These are phyloP conservation scores for Pangasius djambal DNA, from an alignment of 2,797 vertebrate genomes.

Conservation along the genomic window DNA sequence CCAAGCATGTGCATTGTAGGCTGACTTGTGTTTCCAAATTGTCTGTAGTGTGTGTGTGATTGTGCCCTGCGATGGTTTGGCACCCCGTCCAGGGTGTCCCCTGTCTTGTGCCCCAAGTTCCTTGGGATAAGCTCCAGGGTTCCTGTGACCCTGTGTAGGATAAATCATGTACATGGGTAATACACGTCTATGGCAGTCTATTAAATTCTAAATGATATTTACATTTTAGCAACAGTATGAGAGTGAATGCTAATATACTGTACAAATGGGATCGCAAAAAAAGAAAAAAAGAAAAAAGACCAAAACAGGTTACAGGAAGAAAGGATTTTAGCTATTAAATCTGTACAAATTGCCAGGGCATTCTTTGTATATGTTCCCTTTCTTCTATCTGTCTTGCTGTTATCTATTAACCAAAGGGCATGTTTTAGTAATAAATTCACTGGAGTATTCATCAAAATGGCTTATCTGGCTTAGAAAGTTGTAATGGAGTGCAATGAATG, in stretches of 20 bases:
- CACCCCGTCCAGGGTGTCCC: no score
- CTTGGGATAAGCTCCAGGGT: no score
- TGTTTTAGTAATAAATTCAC: background rate
- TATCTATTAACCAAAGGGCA: background rate
- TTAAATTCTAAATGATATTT: background rate
- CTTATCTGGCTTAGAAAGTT: slow-evolving; percentile 51
- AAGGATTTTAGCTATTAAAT: background rate
- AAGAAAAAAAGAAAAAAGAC: background rate
- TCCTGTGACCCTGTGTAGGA: no score
- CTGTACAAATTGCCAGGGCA: background rate
- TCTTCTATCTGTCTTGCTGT: background rate
- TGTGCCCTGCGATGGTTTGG: no score
- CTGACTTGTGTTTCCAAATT: no score
- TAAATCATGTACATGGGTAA: background rate
- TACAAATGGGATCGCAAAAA: background rate
- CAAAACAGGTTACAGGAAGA: background rate
- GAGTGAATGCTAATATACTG: background rate
- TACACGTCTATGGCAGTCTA: background rate
- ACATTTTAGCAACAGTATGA: background rate
- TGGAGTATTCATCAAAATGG: background rate
- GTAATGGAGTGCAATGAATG: background rate
- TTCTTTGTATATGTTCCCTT: no score
- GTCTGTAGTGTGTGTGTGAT: no score
- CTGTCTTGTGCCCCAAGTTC: no score
- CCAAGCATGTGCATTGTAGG: no score